A percentile compares a stretch with the other conserved stretches of the same genome.
These are phyloP conservation scores for Sepioteuthis lessoniana DNA, from an alignment of 2,888 invertebrate species.

Conservation along the genomic window DNA sequence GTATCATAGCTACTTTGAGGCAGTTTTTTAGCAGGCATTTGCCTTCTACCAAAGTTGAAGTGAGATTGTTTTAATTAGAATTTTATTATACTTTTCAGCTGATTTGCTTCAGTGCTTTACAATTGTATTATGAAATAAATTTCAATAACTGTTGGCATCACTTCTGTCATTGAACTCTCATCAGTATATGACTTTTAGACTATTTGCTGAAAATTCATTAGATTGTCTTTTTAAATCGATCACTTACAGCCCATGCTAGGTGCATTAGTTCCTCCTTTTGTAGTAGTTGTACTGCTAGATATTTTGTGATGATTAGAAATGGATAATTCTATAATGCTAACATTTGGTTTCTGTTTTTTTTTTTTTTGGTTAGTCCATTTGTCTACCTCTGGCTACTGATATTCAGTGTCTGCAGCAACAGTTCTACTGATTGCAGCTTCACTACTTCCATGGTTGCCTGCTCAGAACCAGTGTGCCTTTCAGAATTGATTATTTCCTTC, in stretches of 20 bases:
- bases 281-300: background rate
- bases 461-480: background rate
- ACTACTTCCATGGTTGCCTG: background rate
- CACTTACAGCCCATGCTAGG: background rate
- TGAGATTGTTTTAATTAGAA: background rate
- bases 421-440: background rate
- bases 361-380: background rate
- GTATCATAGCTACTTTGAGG: background rate
- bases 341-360: background rate
- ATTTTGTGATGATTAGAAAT: background rate
- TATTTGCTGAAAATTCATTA: background rate
- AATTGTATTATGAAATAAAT: background rate
- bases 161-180: background rate
- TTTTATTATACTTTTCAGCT: background rate
- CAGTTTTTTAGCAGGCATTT: background rate
- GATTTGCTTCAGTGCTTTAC: background rate
- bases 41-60: background rate
- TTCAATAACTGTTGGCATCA: background rate
- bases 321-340: background rate
- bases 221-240: background rate
- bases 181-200: too few species aligned
- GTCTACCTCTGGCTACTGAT: background rate
- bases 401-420: background rate
- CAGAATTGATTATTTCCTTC: conserved; percentile 4
- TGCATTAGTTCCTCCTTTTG: background rate